Evolutionary conservation across 1,140 invertebrate genomes (phyloP).

Genomic region (Ips nitidus): DNA sequence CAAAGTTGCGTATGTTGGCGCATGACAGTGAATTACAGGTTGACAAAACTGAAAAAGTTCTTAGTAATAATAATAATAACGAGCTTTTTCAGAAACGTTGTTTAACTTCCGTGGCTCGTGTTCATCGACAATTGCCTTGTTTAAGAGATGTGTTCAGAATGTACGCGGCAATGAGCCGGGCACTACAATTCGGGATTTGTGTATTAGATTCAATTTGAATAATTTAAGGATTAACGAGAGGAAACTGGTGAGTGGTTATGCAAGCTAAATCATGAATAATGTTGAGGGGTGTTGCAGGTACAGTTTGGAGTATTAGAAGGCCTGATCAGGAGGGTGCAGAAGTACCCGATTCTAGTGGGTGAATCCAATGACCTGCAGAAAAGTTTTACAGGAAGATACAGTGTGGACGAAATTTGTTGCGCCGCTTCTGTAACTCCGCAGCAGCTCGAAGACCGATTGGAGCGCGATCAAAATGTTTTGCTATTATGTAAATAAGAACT

Average conservation of each 20-base stretch:
- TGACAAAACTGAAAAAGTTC: not conserved
- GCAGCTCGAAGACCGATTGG: constrained; percentile 83
- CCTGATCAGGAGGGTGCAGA: constrained; percentile 80
- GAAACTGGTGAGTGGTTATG: constrained; percentile 60
- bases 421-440: constrained; percentile 75
- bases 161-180: constrained; percentile 84
- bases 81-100: constrained; percentile 39
- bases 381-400: constrained; percentile 78
- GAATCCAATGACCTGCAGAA: constrained; percentile 57
- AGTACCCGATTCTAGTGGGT: constrained; percentile 67
- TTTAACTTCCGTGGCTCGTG: constrained; percentile 46
- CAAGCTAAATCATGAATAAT: not conserved
- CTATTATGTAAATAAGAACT: constrained; percentile 76
- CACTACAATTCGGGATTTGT: constrained; percentile 82
- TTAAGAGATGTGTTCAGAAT: constrained; percentile 78
- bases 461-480: constrained; percentile 80
- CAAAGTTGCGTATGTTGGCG: constrained; percentile 73
- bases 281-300: constrained; percentile 49
- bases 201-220: constrained; percentile 76
- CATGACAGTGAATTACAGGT: constrained; percentile 63
- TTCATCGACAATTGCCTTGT: constrained; percentile 59
- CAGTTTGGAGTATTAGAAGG: constrained; percentile 88
- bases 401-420: constrained; percentile 89
- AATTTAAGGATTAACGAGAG: constrained; percentile 75
- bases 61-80: not conserved